These are phyloP conservation scores for Lepidochitona cinerea DNA, from an alignment of 2,888 invertebrate species.

Conservation along the genomic window DNA sequence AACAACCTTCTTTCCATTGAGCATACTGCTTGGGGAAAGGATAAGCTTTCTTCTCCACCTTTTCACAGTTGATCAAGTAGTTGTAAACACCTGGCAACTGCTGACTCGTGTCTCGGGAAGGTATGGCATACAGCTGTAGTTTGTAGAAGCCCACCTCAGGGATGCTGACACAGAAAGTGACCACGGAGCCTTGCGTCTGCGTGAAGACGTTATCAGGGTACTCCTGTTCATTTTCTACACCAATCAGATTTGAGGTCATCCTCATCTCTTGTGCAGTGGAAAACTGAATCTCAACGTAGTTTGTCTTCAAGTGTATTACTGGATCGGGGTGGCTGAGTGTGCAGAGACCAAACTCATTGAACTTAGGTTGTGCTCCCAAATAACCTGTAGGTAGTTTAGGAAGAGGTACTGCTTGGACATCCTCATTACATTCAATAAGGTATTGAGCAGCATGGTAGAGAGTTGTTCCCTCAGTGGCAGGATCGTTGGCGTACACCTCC, in stretches of 20 bases:
- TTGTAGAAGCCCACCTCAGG: conserved; percentile 69
- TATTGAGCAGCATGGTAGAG: conserved; percentile 69
- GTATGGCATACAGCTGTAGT: conserved; percentile 68
- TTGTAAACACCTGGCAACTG: conserved; percentile 71
- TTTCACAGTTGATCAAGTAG: conserved; percentile 67
- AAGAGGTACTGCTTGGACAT: conserved; percentile 60
- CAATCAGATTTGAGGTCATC: conserved; percentile 68
- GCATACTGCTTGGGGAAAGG: conserved; percentile 71
- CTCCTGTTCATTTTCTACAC: conserved; percentile 58
- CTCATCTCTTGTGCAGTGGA: conserved; percentile 57
- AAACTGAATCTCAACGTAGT: conserved; percentile 58
- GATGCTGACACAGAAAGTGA: conserved; percentile 59
- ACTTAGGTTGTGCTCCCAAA: conserved; percentile 68
- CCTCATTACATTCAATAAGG: conserved; percentile 65
- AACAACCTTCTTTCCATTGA: conserved; percentile 72
- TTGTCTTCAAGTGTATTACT: conserved; percentile 63
- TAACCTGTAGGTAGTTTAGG: conserved; percentile 69
- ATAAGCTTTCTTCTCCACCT: conserved; percentile 42
- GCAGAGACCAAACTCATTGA: conserved; percentile 63
- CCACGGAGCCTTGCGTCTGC: conserved; percentile 52
- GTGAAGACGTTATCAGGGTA: conserved; percentile 67
- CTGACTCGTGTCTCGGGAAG: conserved; percentile 62
- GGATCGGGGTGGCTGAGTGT: conserved; percentile 65
- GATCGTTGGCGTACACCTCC: conserved; percentile 70
- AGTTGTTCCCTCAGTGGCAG: conserved; percentile 66